Evolutionary conservation across 1,140 invertebrate species (phyloP), one percentile per base, ranked within the genome.

Genomic region (Nomia melanderi): DNA sequence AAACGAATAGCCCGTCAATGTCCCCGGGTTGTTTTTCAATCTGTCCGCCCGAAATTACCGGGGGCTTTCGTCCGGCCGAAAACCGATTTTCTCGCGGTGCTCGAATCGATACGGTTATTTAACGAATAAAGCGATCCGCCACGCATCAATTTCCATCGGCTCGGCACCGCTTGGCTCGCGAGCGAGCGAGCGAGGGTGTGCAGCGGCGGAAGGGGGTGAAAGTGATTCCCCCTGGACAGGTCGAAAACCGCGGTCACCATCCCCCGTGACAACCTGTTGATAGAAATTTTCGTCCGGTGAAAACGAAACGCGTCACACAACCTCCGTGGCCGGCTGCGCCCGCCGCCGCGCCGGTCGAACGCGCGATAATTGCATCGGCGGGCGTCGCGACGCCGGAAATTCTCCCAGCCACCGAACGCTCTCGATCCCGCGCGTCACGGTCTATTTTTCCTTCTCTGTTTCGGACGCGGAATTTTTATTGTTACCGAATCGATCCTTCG

Each of bases 251-350:
- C 75, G 50, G 76, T 62, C 64, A 56, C 33, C 47, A 50, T 50
- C 84, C 82, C n/a, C 80, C 83, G 83, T 85, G 87, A 85, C 87
- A 88, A 88, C 87, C 87, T 88, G 86, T 88, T 88, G 87, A 88
- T 87, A 84, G 84, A 84, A 87, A 88, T 86, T 83, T 83, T 83
- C 82, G 84, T 75, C 73, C 79, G 70, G 86, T 39, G 56, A 65
- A 59, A 64, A 64, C 76, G 62, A 41, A 63, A 74, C 62, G 50
- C 70, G 59, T 41, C 69, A 50, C 47, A 67, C 78, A 44, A 44
- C 3, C 41, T 5, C 41, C 41, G 41, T 12, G 36, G 8, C 8
- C 8, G 8, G 36, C 36, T 5, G 36, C 41, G 14, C 41, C 41
- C n/a, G n/a, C n/a, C 41, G 57, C 63, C 69, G 33, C 78, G 62